These are phyloP conservation scores for Amphilophus citrinellus DNA, from an alignment of 2,113 vertebrate species.

Conservation along the genomic window DNA sequence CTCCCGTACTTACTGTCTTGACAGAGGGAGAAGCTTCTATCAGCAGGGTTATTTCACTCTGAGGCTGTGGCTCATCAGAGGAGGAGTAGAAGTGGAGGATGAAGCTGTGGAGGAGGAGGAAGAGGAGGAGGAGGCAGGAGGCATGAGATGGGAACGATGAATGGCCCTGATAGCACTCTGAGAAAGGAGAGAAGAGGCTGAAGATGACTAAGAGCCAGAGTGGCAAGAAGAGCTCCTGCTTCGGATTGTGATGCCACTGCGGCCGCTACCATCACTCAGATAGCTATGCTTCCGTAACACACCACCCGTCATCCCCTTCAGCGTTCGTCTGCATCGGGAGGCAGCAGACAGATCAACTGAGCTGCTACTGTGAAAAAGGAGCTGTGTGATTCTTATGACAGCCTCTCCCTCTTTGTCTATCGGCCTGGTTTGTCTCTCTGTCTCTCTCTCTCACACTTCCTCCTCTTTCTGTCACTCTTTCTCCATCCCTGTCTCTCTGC, in stretches of 20 bases:
- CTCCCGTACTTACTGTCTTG: conserved; percentile 79
- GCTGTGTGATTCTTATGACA: conserved; percentile 68
- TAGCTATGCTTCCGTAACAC: conserved; percentile 41
- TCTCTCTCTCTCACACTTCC: conserved; percentile 31
- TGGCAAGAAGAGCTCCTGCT: conserved; percentile 47
- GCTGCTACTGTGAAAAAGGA: conserved; percentile 49
- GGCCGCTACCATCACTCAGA: conserved; percentile 63
- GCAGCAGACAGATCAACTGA: conserved; percentile 52
- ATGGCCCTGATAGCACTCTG: conserved; percentile 67
- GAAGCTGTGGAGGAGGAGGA: conserved; percentile 66
- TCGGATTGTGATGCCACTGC: conserved; percentile 50
- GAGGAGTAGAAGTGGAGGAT: conserved; percentile 70
- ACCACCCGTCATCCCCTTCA: conserved; percentile 68
- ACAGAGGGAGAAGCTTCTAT: conserved; percentile 74
- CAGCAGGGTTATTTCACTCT: conserved; percentile 78
- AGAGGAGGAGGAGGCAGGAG: conserved; percentile 62
- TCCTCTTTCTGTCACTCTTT: conserved; percentile 47
- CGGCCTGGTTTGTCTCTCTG: conserved; percentile 28
- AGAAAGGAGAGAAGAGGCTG: conserved; percentile 60
- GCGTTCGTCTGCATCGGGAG: conserved; percentile 48
- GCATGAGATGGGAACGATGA: conserved; percentile 70
- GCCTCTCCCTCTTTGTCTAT: conserved; percentile 62
- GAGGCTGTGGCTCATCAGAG: conserved; percentile 71
- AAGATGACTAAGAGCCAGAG: conserved; percentile 68
- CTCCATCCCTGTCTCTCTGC: conserved; percentile 67